phyloP scores from a whole-genome alignment of 2,888 invertebrate species.

The Meliscaeva auricollis region DNA sequence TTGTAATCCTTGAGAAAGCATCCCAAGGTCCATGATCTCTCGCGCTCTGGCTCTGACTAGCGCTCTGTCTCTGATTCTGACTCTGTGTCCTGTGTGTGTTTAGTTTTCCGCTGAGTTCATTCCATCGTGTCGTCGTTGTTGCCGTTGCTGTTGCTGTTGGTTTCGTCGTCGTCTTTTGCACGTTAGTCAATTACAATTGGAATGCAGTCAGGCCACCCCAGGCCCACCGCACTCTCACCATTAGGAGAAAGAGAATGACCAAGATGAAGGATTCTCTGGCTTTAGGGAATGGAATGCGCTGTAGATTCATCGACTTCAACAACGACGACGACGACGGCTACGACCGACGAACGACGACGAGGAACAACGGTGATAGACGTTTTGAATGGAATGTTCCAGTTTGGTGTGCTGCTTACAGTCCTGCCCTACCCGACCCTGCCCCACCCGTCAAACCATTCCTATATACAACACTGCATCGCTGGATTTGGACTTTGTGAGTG shows the following conservation, averaged over 20 bases:
- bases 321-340: neutral
- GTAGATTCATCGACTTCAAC: conserved; percentile 48
- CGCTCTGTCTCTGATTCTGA: neutral
- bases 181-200: conserved; percentile 75
- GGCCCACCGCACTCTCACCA: conserved; percentile 63
- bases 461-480: neutral
- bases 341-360: conserved; percentile 22
- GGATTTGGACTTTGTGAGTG: conserved; percentile 37
- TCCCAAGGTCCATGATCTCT: conserved; percentile 73
- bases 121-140: conserved; percentile 22
- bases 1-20: conserved; percentile 72
- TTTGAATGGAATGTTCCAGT: conserved; percentile 73
- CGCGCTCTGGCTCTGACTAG: conserved; percentile 15
- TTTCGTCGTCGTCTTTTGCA: conserved; percentile 51
- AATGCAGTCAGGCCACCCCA: conserved; percentile 71
- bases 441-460: neutral
- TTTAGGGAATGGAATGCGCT: conserved; percentile 60
- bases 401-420: conserved; percentile 32
- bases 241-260: conserved; percentile 67
- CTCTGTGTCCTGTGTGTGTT: conserved; percentile 31
- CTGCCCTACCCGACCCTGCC: neutral
- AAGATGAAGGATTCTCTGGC: conserved; percentile 70
- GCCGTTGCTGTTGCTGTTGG: conserved; percentile 15
- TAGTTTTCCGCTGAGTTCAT: conserved; percentile 41
- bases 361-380: conserved; percentile 72